These are phyloP conservation scores for Podarcis cretensis DNA, from an alignment of 2,113 vertebrate species.

Conservation along the genomic window DNA sequence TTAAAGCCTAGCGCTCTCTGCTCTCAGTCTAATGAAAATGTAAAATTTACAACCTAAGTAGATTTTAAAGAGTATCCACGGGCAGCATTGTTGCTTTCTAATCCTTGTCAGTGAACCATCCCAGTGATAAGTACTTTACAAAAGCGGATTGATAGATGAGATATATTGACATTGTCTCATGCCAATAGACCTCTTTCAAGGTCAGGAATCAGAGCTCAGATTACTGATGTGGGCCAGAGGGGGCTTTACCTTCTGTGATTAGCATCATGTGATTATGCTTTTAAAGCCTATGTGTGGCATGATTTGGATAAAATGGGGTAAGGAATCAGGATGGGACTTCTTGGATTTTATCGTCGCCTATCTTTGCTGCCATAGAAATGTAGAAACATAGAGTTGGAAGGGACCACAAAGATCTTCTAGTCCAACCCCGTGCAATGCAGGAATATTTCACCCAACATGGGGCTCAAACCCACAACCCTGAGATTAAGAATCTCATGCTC, in stretches of 20 bases:
- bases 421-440: too few relatives aligned
- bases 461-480: too few relatives aligned
- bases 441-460: too few relatives aligned
- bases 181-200: background rate
- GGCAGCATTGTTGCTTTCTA: background rate
- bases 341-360: background rate
- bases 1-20: constrained; percentile 1
- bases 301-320: background rate
- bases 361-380: background rate
- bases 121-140: background rate
- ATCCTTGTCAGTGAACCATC: background rate
- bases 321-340: background rate
- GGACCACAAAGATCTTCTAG: too few relatives aligned
- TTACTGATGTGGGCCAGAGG: background rate
- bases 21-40: background rate
- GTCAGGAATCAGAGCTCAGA: background rate
- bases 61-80: background rate
- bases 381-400: too few relatives aligned
- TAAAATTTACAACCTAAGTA: constrained; percentile 16
- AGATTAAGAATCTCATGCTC: too few relatives aligned
- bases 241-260: background rate
- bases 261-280: background rate
- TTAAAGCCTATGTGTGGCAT: background rate
- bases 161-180: background rate
- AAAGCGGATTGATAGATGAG: background rate